Evolutionary conservation across 2,797 vertebrate species (phyloP), one percentile per base, ranked within the genome.

Genomic region (Uromys caudimaculatus): DNA sequence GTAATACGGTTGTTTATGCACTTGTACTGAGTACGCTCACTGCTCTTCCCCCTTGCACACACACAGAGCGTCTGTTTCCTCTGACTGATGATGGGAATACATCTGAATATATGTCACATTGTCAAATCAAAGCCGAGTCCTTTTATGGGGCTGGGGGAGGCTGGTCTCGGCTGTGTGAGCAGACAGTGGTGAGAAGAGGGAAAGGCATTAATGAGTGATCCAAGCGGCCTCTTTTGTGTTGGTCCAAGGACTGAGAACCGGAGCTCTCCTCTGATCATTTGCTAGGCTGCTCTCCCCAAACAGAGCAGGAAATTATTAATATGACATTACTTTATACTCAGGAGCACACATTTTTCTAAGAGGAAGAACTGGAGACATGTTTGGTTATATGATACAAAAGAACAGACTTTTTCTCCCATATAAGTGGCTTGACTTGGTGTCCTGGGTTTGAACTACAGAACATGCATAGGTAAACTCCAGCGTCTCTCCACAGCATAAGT

Each of bases 1-100:
- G 87, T 97, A 97, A 95, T 97, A 58, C 90, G 64, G 96, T 97
- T 97, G 93, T 97, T 96, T 90, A 86, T 96, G 91, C 93, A 92
- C 97, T 95, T 95, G 71, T 92, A 75, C 96, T 96, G 2, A 91
- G 47, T 90, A 69, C 75, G 90, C 94, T 93, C 44, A 81, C 88
- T 85, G 84, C 95, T 91, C 71, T 91, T 60, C 77, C 89, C 94
- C 97, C 94, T 93, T 94, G 91, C 94, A 95, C 95, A 91, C 90
- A 64, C 93, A 93, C 78, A 54, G n/a, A n/a, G n/a, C n/a, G n/a
- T 97, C 95, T 97, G 84, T 95, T 95, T 95, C 94, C 96, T 96
- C 83, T 96, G 91, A 97, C 96, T 92, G 95, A 91, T 88, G 90
- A 94, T 79, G 60, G 38, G 60, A 92, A 95, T 96, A 96, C 94